Percentiles rank a stretch among this genome's conserved stretches.
Conservation (phyloP, 2,113 vertebrate genomes). For the Pseudolaguvia tuberculata region DNA sequence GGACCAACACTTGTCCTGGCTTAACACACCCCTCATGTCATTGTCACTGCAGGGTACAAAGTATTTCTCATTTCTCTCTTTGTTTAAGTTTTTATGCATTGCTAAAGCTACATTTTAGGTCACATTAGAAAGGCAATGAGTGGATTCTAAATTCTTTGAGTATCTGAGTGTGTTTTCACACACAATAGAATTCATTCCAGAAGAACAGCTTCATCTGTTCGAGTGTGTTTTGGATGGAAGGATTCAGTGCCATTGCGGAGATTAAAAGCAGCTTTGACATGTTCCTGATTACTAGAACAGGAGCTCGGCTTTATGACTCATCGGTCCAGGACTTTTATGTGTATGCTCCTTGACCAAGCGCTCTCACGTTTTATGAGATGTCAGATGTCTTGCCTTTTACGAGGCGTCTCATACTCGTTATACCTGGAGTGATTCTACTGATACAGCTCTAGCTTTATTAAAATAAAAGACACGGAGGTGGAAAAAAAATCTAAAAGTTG, state of each 20-base stretch:
- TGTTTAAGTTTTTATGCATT: no score
- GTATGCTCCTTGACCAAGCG: conserved; percentile 39
- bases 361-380: conserved; percentile 42
- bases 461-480: conserved; percentile 1
- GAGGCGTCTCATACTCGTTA: conserved; percentile 18
- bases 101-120: background rate
- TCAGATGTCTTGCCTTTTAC: conserved; percentile 28
- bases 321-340: conserved; percentile 30
- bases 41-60: background rate
- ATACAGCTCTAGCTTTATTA: conserved; percentile 34
- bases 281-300: conserved; percentile 25
- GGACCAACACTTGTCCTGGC: background rate
- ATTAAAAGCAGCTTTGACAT: conserved; percentile 25
- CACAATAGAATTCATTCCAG: background rate
- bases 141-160: background rate
- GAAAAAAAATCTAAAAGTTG: conserved; percentile 6
- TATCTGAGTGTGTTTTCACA: background rate
- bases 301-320: conserved; percentile 35
- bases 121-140: background rate
- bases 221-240: background rate
- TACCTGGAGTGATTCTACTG: conserved; percentile 35
- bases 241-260: conserved; percentile 1
- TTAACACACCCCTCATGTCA: background rate
- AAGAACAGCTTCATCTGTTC: background rate
- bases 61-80: background rate